phyloP scores from a whole-genome alignment of 2,888 invertebrate species.

The Stegophylla sp. region DNA sequence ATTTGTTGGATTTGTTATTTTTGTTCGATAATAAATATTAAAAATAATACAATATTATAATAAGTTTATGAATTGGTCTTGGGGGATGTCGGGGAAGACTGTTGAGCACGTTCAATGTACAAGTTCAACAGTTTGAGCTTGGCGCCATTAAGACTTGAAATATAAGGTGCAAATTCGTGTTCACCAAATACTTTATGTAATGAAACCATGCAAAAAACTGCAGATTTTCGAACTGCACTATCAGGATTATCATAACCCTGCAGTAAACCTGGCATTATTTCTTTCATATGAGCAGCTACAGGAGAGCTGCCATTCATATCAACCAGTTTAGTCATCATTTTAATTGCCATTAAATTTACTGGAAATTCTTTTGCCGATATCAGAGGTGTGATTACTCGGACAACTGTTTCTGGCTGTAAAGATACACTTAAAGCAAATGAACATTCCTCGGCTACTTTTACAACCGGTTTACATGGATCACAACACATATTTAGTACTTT shows the following conservation, averaged over 20 bases:
- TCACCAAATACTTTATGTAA: constrained; percentile 89
- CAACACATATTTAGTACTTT: constrained; percentile 88
- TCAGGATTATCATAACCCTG: constrained; percentile 91
- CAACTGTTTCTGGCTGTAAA: constrained; percentile 66
- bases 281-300: constrained; percentile 73
- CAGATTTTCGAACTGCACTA: constrained; percentile 92
- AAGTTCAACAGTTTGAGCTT: constrained; percentile 85
- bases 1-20: constrained; percentile 29
- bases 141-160: constrained; percentile 83
- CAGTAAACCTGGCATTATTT: constrained; percentile 87
- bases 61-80: constrained; percentile 59
- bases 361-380: constrained; percentile 88
- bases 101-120: constrained; percentile 74
- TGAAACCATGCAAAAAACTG: constrained; percentile 96
- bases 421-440: constrained; percentile 68
- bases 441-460: constrained; percentile 84
- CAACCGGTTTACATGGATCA: constrained; percentile 72
- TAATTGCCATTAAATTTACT: constrained; percentile 88
- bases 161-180: constrained; percentile 74
- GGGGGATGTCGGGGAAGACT: constrained; percentile 63
- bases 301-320: constrained; percentile 77
- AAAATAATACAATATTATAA: background rate
- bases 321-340: constrained; percentile 85
- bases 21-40: constrained; percentile 47
- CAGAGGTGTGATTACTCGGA: constrained; percentile 73